phyloP scores from a whole-genome alignment of 2,113 vertebrate species.

The Shinisaurus crocodilurus region DNA sequence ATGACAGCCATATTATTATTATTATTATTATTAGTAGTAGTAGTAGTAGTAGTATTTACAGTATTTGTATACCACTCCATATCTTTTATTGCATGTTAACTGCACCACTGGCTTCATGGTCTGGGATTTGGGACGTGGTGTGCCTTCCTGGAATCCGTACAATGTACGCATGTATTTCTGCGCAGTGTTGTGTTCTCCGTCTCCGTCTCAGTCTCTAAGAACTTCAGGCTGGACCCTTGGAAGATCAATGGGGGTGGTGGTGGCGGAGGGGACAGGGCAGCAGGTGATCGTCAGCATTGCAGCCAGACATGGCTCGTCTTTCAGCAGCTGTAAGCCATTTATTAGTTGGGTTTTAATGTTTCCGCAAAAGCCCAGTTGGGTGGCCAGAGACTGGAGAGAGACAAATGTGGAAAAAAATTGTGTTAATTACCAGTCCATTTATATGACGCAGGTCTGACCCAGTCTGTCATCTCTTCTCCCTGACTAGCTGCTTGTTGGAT shows the following conservation, averaged over 20 bases:
- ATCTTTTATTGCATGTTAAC: background rate
- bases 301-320: conserved; percentile 41
- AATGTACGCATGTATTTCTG: background rate
- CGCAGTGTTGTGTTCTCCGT: background rate
- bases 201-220: fast-evolving
- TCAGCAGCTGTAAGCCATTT: conserved; percentile 71
- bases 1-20: too few species aligned
- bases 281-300: background rate
- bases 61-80: too few species aligned
- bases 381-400: conserved; percentile 18
- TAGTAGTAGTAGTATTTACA: too few species aligned
- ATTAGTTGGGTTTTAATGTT: conserved; percentile 45
- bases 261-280: background rate
- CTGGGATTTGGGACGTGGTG: background rate
- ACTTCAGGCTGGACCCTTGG: background rate
- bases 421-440: conserved; percentile 60
- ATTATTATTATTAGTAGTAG: too few species aligned
- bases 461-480: conserved; percentile 51
- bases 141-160: conserved; percentile 1
- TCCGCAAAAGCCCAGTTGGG: conserved; percentile 13
- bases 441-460: conserved; percentile 57
- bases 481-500: conserved; percentile 3
- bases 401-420: conserved; percentile 37
- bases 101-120: too few species aligned
- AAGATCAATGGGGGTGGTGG: conserved; percentile 27